A percentile compares a stretch with the other conserved stretches of the same genome.
Evolutionary conservation across 2,113 vertebrate genomes (phyloP).

Genomic region (Perca fluviatilis): DNA sequence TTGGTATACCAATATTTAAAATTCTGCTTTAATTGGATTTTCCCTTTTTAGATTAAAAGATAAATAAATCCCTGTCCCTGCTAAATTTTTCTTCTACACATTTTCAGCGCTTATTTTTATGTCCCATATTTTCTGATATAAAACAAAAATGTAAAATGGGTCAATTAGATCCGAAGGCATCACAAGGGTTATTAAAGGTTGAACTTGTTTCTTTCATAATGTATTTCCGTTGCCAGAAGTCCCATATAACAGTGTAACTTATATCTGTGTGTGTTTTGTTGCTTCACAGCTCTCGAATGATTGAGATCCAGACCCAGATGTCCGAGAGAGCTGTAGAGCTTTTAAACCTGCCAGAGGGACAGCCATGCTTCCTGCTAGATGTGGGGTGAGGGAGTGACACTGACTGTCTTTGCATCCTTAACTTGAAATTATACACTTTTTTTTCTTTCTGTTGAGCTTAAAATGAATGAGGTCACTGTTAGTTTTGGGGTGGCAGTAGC

Average conservation of each 20-base stretch:
- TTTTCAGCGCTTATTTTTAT: too few relatives aligned
- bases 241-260: background rate
- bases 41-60: too few relatives aligned
- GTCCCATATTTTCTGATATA: too few relatives aligned
- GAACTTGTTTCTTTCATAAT: background rate
- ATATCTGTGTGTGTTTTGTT: background rate
- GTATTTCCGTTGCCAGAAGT: background rate
- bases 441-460: too few relatives aligned
- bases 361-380: conserved; percentile 91
- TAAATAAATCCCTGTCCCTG: background rate
- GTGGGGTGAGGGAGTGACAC: conserved; percentile 87
- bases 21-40: background rate
- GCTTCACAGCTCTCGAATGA: conserved; percentile 91
- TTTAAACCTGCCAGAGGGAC: conserved; percentile 88
- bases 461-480: background rate
- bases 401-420: background rate
- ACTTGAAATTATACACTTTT: background rate
- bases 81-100: too few relatives aligned
- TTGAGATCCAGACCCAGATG: conserved; percentile 95
- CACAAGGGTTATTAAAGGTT: background rate
- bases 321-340: conserved; percentile 93
- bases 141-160: too few relatives aligned
- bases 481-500: too few relatives aligned
- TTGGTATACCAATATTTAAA: too few relatives aligned
- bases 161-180: too few relatives aligned